phyloP scores from a whole-genome alignment of 2,797 vertebrate species.

The Tachyglossus aculeatus region DNA sequence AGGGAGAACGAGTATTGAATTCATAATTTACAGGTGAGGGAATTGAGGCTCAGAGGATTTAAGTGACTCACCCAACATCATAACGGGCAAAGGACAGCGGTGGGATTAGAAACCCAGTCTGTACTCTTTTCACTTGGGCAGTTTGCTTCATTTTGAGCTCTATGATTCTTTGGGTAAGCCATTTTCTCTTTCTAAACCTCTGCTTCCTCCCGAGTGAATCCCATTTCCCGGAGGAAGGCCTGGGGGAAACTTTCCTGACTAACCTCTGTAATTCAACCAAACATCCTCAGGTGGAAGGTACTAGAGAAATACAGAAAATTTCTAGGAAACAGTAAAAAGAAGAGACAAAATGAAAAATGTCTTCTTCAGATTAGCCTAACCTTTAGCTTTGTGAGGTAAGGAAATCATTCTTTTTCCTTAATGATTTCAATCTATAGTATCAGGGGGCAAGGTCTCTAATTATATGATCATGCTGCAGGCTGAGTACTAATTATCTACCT shows the following conservation, averaged over 20 bases:
- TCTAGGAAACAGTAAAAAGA: background rate
- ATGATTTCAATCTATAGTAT: conserved; percentile 4
- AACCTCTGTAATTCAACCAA: background rate
- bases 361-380: background rate
- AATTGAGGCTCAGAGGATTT: no score
- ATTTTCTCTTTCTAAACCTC: no score
- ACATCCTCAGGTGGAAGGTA: background rate
- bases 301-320: background rate
- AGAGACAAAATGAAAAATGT: background rate
- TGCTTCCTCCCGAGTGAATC: background rate
- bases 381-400: conserved; percentile 4
- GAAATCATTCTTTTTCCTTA: background rate
- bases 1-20: no score
- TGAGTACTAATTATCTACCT: conserved; percentile 39
- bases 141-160: background rate
- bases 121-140: no score
- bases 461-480: conserved; percentile 35
- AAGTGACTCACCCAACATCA: no score
- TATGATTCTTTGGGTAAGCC: no score
- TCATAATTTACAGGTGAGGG: no score
- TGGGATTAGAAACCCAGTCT: no score
- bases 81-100: no score
- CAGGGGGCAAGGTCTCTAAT: conserved; percentile 49
- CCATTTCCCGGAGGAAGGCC: background rate
- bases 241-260: background rate